These are phyloP conservation scores for Drosophila lowei DNA, from an alignment of 1,140 invertebrate species.

Conservation along the genomic window DNA sequence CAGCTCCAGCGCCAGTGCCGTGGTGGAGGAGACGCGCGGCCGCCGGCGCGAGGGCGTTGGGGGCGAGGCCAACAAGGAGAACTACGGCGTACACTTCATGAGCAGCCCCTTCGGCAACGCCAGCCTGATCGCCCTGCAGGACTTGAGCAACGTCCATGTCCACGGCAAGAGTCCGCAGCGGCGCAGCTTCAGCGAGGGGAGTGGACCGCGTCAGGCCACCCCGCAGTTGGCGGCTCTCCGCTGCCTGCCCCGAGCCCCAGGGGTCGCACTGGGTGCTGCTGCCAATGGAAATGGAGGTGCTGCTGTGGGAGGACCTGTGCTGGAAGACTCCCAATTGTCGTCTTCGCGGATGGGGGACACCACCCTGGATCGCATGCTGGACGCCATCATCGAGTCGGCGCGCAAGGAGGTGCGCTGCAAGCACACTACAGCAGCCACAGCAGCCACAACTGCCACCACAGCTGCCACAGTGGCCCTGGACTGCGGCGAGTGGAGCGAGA, in stretches of 20 bases:
- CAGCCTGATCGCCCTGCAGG: constrained; percentile 73
- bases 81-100: constrained; percentile 77
- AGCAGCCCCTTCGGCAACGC: constrained; percentile 77
- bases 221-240: constrained; percentile 63
- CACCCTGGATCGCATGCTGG: constrained; percentile 79
- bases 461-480: not conserved
- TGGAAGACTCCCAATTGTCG: constrained; percentile 72
- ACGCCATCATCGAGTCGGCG: constrained; percentile 80
- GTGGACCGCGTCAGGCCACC: constrained; percentile 65
- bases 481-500: constrained; percentile 66
- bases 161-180: constrained; percentile 75
- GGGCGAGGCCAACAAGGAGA: constrained; percentile 74
- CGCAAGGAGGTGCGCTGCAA: constrained; percentile 70
- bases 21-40: constrained; percentile 58
- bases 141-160: constrained; percentile 75
- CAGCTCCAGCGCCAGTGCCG: constrained; percentile 68
- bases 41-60: constrained; percentile 28
- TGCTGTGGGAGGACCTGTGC: not conserved
- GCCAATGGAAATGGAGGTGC: no score
- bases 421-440: constrained; percentile 5
- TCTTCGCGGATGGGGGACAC: constrained; percentile 82
- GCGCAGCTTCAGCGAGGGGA: constrained; percentile 65
- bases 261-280: not conserved
- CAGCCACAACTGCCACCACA: not conserved
- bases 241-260: constrained; percentile 39